Base-by-base conservation (phyloP, 1,140 invertebrate species). In the Matsumurasca onukii region DNA sequence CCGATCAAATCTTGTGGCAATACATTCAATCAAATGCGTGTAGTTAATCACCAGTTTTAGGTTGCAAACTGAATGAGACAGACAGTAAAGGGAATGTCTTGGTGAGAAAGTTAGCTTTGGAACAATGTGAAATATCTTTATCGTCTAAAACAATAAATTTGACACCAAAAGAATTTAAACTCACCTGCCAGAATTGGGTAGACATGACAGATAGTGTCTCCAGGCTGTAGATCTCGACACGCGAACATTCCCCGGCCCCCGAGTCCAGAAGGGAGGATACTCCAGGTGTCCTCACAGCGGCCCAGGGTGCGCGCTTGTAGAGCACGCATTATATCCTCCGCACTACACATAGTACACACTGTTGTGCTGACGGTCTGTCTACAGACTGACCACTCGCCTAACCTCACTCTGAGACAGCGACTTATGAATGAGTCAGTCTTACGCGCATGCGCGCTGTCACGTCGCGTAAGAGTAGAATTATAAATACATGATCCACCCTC, bases 191-290 rank as follows among this genome's bases (percentile, higher is more conserved):
- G 79, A 1, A 91, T 73, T 0, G 90, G 86, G 49, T 77, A 79
- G 76, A 92, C 90, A 0, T 83, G 78, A 71, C 89, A 89, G 15
- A 92, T 84, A 30, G 88, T 73, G 77, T 91, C 88, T 27, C 88
- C 88, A 3, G 80, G 71, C 20, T 76, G 72, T 15, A 91, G 87
- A 70, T 88, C 83, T 39, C 85, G 78, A 0, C 75, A 83, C 0
- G 89, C 88, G 66, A 91, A 83, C 12, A 91, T 69, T 15, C 89
- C 89, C 3, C 88, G 83, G 1, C 89, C 89, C 27, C 83, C 82
- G 12, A 88, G 71, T 0, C 78, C 72, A 0, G 87, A 89, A 66
- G 80, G 77, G 15, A 72, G 72, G 34, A 89, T 78, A 1, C 45
- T 75, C 79, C 80, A 82, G 30, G n/a, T 5, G 27, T 45, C 39